Evolutionary conservation across 2,797 vertebrate genomes (phyloP).

Genomic region (Sebastes wilsoni): DNA sequence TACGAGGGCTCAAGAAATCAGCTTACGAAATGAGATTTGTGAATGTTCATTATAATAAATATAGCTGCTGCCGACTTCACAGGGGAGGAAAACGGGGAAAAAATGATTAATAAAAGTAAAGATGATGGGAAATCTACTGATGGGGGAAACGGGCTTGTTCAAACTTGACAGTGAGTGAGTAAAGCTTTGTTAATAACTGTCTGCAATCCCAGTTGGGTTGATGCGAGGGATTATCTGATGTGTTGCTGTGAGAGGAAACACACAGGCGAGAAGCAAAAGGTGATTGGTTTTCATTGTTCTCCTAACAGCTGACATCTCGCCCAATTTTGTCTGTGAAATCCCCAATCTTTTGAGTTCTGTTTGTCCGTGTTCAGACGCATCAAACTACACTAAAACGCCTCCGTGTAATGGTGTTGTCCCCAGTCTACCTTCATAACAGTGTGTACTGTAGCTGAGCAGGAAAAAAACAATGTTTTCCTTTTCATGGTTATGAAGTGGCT

Average conservation of each 20-base stretch:
- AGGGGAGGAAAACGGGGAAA: background rate
- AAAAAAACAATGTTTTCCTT: background rate
- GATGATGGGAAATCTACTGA: constrained; percentile 12
- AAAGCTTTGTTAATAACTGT: constrained; percentile 58
- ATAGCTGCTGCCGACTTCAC: background rate
- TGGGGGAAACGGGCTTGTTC: constrained; percentile 24
- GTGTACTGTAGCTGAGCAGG: background rate
- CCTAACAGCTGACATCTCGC: constrained; percentile 35
- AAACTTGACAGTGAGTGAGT: constrained; percentile 44
- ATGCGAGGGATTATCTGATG: constrained; percentile 39
- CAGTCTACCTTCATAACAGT: background rate
- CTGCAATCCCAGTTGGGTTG: constrained; percentile 47
- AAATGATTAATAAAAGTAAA: constrained; percentile 14
- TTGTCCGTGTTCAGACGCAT: constrained; percentile 26
- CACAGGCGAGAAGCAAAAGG: constrained; percentile 29
- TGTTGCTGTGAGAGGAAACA: constrained; percentile 38
- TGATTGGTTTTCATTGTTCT: constrained; percentile 62
- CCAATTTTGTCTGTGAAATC: constrained; percentile 56
- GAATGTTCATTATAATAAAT: constrained; percentile 30
- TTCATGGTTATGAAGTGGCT: background rate
- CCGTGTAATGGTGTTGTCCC: background rate
- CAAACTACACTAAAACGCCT: constrained; percentile 9
- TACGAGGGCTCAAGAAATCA: constrained; percentile 16
- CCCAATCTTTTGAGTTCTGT: constrained; percentile 30
- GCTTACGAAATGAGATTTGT: constrained; percentile 37